Percentiles rank a stretch among this genome's conserved stretches.
Evolutionary conservation across 2,797 vertebrate genomes (phyloP).

Genomic region (Enoplosus armatus): DNA sequence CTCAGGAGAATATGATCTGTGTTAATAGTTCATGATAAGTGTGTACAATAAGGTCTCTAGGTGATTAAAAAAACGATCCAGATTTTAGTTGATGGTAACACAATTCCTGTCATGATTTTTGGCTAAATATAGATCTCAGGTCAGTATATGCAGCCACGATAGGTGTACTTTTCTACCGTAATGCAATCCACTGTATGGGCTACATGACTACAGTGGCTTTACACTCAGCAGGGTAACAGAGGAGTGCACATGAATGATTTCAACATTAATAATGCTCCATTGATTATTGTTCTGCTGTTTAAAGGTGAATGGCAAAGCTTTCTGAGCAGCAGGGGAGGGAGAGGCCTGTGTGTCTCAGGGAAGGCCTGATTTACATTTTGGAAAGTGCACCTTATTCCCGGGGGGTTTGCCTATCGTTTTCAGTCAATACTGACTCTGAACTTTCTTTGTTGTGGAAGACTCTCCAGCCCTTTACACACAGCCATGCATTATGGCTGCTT

Average conservation of each 20-base stretch:
- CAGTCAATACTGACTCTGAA: slow-evolving; percentile 86
- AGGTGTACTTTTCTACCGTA: slow-evolving; percentile 12
- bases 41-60: slow-evolving; percentile 31
- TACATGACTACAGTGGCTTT: slow-evolving; percentile 73
- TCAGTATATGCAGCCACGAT: slow-evolving; percentile 24
- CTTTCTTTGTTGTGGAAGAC: slow-evolving; percentile 83
- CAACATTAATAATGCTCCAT: slow-evolving; percentile 88
- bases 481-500: slow-evolving; percentile 37
- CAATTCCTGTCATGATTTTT: slow-evolving; percentile 22
- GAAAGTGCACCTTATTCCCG: slow-evolving; percentile 85
- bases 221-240: slow-evolving; percentile 73
- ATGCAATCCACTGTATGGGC: slow-evolving; percentile 66
- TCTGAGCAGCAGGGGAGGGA: slow-evolving; percentile 79
- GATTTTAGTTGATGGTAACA: slow-evolving; percentile 10
- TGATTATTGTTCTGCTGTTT: slow-evolving; percentile 88
- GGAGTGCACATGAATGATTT: slow-evolving; percentile 83
- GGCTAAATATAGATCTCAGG: slow-evolving; percentile 39
- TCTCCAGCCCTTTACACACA: slow-evolving; percentile 65
- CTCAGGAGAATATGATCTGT: slow-evolving; percentile 47
- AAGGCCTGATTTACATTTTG: slow-evolving; percentile 86
- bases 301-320: slow-evolving; percentile 85
- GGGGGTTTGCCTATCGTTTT: slow-evolving; percentile 79
- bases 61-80: slow-evolving; percentile 21
- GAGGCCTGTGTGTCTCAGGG: slow-evolving; percentile 59
- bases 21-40: slow-evolving; percentile 63